Percentiles rank a stretch among this genome's conserved stretches.
phyloP scores from a whole-genome alignment of 2,113 vertebrate species.

The Nyctibius bracteatus region DNA sequence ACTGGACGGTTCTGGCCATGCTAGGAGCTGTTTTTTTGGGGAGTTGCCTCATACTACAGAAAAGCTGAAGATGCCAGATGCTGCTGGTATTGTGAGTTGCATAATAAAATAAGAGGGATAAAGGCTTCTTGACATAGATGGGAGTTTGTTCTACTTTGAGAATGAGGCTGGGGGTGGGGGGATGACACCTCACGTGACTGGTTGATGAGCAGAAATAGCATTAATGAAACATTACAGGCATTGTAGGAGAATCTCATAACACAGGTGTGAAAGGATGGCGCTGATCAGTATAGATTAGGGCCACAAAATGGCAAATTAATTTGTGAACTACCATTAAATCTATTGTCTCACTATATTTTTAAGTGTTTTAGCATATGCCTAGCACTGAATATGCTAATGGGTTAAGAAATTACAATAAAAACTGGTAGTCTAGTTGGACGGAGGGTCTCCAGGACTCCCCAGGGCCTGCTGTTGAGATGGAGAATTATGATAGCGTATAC shows the following conservation, averaged over 20 bases:
- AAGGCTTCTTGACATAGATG: not conserved
- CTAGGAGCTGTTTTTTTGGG: not conserved
- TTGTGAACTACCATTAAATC: not conserved
- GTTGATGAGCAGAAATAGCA: not conserved
- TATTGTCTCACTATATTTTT: not conserved
- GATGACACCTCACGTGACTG: not conserved
- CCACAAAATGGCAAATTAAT: not conserved
- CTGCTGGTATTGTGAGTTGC: not conserved
- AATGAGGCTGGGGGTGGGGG: too few relatives aligned
- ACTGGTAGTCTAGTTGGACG: not conserved
- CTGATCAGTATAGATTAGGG: not conserved
- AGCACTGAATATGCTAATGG: not conserved
- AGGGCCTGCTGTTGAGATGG: not conserved
- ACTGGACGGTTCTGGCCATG: not conserved
- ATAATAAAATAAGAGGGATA: not conserved
- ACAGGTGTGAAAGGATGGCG: not conserved
- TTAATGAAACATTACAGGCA: not conserved
- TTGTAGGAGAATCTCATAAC: not conserved
- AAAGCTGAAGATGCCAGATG: not conserved
- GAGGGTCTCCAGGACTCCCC: not conserved
- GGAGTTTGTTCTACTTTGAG: not conserved
- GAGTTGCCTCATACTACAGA: not conserved
- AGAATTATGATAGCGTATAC: accelerated
- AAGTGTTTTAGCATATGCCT: not conserved
- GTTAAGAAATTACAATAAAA: not conserved